A percentile compares a stretch with the other conserved stretches of the same genome.
phyloP scores from a whole-genome alignment of 1,140 invertebrate species.

The Zaprionus capensis region DNA sequence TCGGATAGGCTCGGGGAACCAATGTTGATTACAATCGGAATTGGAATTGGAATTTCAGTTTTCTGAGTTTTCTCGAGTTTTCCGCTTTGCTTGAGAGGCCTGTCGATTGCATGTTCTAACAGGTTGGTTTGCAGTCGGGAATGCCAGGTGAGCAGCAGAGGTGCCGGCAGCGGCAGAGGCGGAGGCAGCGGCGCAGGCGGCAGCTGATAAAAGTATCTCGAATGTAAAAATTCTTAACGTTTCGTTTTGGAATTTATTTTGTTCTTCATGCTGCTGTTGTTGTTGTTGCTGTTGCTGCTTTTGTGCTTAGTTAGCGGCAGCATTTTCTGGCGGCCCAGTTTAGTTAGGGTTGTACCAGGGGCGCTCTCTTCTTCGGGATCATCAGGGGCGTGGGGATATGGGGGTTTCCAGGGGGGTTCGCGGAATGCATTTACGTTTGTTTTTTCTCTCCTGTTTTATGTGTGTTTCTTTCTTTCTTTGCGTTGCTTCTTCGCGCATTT shows the following conservation, averaged over 20 bases:
- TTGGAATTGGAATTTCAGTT: constrained; percentile 12
- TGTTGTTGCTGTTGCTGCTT: constrained; percentile 20
- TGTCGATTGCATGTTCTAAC: constrained; percentile 64
- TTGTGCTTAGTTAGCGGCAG: not conserved
- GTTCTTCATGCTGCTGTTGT: not conserved
- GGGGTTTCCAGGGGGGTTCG: constrained; percentile 2
- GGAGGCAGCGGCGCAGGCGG: constrained; percentile 10
- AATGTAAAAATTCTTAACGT: constrained; percentile 61
- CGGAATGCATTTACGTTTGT: constrained; percentile 58
- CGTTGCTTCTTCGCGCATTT: constrained; percentile 30
- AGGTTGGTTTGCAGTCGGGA: constrained; percentile 52
- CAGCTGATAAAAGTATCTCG: constrained; percentile 61
- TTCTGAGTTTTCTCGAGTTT: constrained; percentile 27
- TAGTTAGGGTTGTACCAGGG: constrained; percentile 37
- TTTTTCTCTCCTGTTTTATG: not conserved
- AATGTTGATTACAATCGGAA: constrained; percentile 24
- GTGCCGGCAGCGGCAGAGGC: constrained; percentile 19
- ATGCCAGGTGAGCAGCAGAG: constrained; percentile 32
- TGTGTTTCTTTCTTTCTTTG: constrained; percentile 8
- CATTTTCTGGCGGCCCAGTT: constrained; percentile 14
- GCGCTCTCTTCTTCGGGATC: constrained; percentile 2
- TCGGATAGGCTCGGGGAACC: constrained; percentile 25
- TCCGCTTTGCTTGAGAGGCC: constrained; percentile 48
- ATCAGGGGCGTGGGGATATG: not conserved
- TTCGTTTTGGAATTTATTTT: constrained; percentile 62